These are phyloP conservation scores for Amphilophus citrinellus DNA, from an alignment of 2,113 vertebrate species.

Conservation along the genomic window DNA sequence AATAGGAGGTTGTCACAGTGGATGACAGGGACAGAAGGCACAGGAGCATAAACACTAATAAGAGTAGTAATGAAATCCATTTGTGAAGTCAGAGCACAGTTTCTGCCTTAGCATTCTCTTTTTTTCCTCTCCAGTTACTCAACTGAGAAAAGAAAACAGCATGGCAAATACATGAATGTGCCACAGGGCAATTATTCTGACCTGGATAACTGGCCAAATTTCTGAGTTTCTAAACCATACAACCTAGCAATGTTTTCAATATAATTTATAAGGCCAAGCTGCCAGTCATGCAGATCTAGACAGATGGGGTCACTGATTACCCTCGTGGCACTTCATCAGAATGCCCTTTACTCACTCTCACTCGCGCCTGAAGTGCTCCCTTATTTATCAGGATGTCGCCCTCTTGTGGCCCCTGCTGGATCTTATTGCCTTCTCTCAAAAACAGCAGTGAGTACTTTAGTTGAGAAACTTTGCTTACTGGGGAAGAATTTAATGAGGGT, in stretches of 20 bases:
- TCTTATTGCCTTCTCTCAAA: background rate
- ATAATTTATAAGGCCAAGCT: constrained; percentile 21
- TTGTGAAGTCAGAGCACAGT: background rate
- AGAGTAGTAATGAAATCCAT: background rate
- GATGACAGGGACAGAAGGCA: background rate
- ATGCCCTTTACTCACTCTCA: background rate
- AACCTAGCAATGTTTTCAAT: constrained; percentile 10
- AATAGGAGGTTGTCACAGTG: background rate
- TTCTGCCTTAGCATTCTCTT: background rate
- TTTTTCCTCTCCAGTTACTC: background rate
- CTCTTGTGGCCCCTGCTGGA: constrained; percentile 8
- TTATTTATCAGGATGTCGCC: background rate
- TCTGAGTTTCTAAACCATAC: constrained; percentile 12
- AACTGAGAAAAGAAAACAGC: constrained; percentile 8
- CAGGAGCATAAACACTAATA: background rate
- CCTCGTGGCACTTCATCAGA: background rate
- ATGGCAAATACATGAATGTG: background rate
- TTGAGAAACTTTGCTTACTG: constrained; percentile 17
- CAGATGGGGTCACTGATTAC: constrained; percentile 50
- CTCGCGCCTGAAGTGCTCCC: accelerated
- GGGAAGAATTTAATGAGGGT: constrained; percentile 13
- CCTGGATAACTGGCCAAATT: constrained; percentile 33
- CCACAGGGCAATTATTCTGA: constrained; percentile 30
- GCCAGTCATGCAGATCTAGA: constrained; percentile 43
- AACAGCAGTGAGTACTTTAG: constrained; percentile 1